phyloP scores from a whole-genome alignment of 2,888 invertebrate genomes.

The Nasonia oneida region DNA sequence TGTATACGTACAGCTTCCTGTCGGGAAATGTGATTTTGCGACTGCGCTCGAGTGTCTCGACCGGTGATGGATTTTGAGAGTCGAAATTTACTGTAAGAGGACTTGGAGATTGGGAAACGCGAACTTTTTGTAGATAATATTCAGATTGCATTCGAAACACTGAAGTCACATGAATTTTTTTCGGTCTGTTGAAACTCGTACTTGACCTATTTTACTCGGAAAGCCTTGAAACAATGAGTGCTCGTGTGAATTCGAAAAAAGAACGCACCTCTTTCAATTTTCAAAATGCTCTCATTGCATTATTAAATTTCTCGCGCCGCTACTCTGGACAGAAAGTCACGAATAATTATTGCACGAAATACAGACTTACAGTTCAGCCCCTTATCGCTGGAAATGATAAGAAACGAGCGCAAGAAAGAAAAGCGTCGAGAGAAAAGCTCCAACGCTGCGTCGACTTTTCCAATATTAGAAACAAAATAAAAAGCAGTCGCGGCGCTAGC shows the following conservation, averaged over 20 bases:
- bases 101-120: no score
- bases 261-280: not conserved
- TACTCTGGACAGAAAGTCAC: not conserved
- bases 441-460: not conserved
- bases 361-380: not conserved
- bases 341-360: not conserved
- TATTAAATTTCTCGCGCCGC: not conserved
- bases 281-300: not conserved
- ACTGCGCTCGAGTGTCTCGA: not conserved
- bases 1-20: not conserved
- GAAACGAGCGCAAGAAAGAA: not conserved
- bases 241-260: not conserved
- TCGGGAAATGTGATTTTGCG: not conserved
- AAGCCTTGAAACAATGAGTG: not conserved
- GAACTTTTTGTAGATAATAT: no score
- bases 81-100: not conserved
- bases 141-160: not conserved
- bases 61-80: not conserved
- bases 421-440: not conserved
- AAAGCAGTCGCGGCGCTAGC: not conserved
- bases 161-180: not conserved
- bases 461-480: conserved; percentile 13
- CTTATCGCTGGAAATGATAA: not conserved
- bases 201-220: not conserved
- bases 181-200: not conserved